These are phyloP conservation scores for Eutrigla gurnardus DNA, from an alignment of 2,797 vertebrate genomes.

Conservation along the genomic window DNA sequence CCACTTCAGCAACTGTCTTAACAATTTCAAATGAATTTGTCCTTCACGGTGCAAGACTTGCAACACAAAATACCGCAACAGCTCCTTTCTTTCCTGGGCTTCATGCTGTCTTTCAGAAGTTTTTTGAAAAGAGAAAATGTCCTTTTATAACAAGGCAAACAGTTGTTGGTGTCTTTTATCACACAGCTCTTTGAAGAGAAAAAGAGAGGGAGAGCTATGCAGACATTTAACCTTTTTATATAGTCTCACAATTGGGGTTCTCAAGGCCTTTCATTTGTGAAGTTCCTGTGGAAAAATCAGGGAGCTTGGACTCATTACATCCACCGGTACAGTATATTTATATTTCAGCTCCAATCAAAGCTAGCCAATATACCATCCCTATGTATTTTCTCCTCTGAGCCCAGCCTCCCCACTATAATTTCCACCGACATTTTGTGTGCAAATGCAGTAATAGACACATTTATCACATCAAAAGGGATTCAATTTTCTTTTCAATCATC, in stretches of 20 bases:
- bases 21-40: conserved; percentile 43
- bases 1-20: conserved; percentile 35
- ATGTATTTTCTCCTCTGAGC: conserved; percentile 92
- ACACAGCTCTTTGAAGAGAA: conserved; percentile 63
- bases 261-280: conserved; percentile 82
- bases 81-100: conserved; percentile 27
- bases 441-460: conserved; percentile 98
- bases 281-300: conserved; percentile 79
- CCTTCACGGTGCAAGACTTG: conserved; percentile 47
- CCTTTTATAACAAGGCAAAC: conserved; percentile 71
- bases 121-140: conserved; percentile 66
- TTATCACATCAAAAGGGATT: conserved; percentile 98
- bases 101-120: conserved; percentile 56
- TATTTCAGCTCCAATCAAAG: conserved; percentile 94
- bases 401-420: conserved; percentile 95
- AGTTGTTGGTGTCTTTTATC: conserved; percentile 78
- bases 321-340: conserved; percentile 81
- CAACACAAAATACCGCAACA: conserved; percentile 26
- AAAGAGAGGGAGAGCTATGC: conserved; percentile 57
- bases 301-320: conserved; percentile 80
- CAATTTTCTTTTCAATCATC: conserved; percentile 99
- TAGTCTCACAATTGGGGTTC: conserved; percentile 80
- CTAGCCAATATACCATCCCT: conserved; percentile 94
- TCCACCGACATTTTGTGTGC: conserved; percentile 97
- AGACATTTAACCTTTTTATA: conserved; percentile 83